Evolutionary conservation across 2,888 invertebrate species (phyloP).

Genomic region (Drosophila cognata): DNA sequence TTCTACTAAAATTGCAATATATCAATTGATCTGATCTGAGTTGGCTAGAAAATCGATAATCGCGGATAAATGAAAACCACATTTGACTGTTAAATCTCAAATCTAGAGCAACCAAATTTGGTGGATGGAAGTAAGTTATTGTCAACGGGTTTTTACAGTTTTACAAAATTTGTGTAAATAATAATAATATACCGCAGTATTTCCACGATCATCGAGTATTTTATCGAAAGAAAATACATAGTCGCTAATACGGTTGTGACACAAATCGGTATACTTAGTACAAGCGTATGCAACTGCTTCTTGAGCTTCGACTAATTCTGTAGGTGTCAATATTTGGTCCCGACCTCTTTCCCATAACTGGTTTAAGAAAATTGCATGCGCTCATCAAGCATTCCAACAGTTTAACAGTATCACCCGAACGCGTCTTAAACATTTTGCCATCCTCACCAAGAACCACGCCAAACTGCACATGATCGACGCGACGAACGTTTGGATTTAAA

Average conservation of each 20-base stretch:
- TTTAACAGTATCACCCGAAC: conserved; percentile 97
- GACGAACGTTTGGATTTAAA: conserved; percentile 87
- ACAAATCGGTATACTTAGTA: conserved; percentile 98
- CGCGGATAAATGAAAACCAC: not conserved
- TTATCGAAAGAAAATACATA: conserved; percentile 99
- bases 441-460: conserved; percentile 99
- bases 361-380: conserved; percentile 91
- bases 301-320: conserved; percentile 93
- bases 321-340: conserved; percentile 91
- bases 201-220: conserved; percentile 97
- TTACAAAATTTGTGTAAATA: not conserved
- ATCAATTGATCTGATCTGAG: not conserved
- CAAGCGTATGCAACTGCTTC: conserved; percentile 98
- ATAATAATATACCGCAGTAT: conserved; percentile 85
- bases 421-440: conserved; percentile 99
- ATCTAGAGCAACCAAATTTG: not conserved
- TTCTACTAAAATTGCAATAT: not conserved
- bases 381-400: conserved; percentile 95
- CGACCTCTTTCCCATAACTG: conserved; percentile 95
- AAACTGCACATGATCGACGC: conserved; percentile 96
- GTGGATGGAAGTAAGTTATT: not conserved
- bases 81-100: not conserved
- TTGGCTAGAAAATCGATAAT: not conserved
- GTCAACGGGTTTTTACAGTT: not conserved
- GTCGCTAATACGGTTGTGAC: conserved; percentile 96